These are phyloP conservation scores for Andricus curvator DNA, from an alignment of 2,888 invertebrate genomes.

Conservation along the genomic window DNA sequence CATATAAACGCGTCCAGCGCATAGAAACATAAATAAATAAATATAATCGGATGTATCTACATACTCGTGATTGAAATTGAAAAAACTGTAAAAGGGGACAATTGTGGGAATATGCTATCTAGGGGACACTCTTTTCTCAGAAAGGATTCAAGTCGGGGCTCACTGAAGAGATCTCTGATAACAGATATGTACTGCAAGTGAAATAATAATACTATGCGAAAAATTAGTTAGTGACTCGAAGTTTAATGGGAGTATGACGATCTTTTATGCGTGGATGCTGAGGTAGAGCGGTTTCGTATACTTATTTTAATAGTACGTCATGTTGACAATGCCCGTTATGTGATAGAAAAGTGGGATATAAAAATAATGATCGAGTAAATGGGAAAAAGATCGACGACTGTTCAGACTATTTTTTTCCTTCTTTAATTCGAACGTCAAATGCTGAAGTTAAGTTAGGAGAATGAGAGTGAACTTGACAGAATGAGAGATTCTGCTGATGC, in stretches of 20 bases:
- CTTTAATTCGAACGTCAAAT: no score
- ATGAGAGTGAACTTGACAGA: neutral
- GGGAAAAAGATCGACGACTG: neutral
- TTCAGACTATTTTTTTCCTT: no score
- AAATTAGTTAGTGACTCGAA: constrained; percentile 41
- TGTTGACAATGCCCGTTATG: constrained; percentile 52
- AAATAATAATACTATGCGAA: constrained; percentile 50
- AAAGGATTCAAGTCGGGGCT: neutral
- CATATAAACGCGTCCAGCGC: constrained; percentile 75
- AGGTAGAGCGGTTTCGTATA: constrained; percentile 74
- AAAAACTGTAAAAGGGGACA: neutral
- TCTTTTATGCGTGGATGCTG: constrained; percentile 52
- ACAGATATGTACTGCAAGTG: neutral
- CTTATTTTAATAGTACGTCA: constrained; percentile 58
- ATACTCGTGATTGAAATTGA: constrained; percentile 7
- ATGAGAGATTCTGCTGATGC: constrained; percentile 50
- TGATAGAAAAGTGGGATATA: constrained; percentile 21
- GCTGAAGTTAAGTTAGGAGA: neutral
- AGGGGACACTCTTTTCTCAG: neutral
- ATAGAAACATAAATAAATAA: constrained; percentile 75
- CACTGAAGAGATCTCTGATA: constrained; percentile 1
- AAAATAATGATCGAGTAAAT: neutral
- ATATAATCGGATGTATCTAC: constrained; percentile 70
- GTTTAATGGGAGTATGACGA: constrained; percentile 37
- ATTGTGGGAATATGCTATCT: neutral